These are phyloP conservation scores for Cabera pusaria DNA, from an alignment of 2,888 invertebrate species.

Conservation along the genomic window DNA sequence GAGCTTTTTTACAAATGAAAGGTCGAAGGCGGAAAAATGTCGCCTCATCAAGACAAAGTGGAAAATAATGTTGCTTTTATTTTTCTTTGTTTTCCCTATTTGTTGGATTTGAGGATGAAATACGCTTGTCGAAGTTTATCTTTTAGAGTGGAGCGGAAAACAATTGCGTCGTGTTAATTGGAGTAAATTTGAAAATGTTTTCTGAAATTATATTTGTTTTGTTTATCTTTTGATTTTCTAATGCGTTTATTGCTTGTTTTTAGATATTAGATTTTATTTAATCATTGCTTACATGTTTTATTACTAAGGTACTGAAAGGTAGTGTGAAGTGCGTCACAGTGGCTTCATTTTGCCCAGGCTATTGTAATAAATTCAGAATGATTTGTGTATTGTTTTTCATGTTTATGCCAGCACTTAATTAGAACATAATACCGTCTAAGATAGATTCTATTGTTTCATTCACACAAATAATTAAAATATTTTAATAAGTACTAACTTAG, in stretches of 20 bases:
- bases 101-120: conserved; percentile 9
- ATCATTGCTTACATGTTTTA: too few species aligned
- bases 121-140: conserved; percentile 21
- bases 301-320: too few species aligned
- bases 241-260: background rate
- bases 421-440: too few species aligned
- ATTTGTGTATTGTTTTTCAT: too few species aligned
- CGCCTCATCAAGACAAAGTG: conserved; percentile 32
- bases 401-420: too few species aligned
- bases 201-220: conserved; percentile 7
- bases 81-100: conserved; percentile 18
- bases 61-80: conserved; percentile 34
- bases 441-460: too few species aligned
- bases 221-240: background rate
- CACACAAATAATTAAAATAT: too few species aligned
- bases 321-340: too few species aligned
- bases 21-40: conserved; percentile 34
- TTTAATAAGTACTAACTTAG: too few species aligned
- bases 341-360: too few species aligned
- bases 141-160: conserved; percentile 14
- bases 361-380: too few species aligned
- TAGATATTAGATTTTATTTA: too few species aligned
- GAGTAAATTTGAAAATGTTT: conserved; percentile 14
- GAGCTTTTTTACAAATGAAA: conserved; percentile 33
- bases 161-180: conserved; percentile 18